Conservation (phyloP, 30 jellyfish, hydroid and myxozoan genomes). For the Aurelia coerulea region DNA sequence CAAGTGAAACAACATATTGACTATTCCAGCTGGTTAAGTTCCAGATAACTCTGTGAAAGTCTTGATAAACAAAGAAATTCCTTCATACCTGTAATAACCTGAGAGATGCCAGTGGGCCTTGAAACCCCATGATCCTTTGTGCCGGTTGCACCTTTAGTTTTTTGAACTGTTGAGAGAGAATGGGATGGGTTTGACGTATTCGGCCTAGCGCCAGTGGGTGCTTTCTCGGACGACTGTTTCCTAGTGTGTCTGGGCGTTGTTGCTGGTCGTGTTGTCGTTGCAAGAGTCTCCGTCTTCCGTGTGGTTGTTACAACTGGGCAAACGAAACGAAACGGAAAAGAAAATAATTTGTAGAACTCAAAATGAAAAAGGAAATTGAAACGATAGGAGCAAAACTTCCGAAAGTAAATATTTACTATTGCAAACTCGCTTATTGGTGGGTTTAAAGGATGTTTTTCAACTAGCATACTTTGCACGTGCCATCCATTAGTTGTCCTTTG, state of each 20-base stretch:
- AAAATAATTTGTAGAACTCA: not conserved
- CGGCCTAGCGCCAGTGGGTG: not conserved
- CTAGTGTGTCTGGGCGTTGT: not conserved
- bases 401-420: too few species aligned
- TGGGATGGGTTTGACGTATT: not conserved
- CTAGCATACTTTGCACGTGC: too few species aligned
- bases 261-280: not conserved
- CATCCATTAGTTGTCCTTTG: too few species aligned
- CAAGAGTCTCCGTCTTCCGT: not conserved
- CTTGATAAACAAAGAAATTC: too few species aligned
- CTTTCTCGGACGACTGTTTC: not conserved
- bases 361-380: too few species aligned
- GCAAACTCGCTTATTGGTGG: too few species aligned
- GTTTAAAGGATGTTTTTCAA: too few species aligned
- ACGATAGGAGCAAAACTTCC: too few species aligned
- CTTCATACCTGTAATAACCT: not conserved
- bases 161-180: slow-evolving; percentile 20
- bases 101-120: not conserved
- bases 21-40: too few species aligned
- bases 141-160: not conserved
- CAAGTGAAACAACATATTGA: too few species aligned
- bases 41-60: too few species aligned
- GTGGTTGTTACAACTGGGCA: slow-evolving; percentile 9
- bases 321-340: slow-evolving; percentile 4
- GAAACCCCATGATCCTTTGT: not conserved